Evolutionary conservation across 2,888 invertebrate genomes (phyloP).

Genomic region (Phyllotreta striolata): DNA sequence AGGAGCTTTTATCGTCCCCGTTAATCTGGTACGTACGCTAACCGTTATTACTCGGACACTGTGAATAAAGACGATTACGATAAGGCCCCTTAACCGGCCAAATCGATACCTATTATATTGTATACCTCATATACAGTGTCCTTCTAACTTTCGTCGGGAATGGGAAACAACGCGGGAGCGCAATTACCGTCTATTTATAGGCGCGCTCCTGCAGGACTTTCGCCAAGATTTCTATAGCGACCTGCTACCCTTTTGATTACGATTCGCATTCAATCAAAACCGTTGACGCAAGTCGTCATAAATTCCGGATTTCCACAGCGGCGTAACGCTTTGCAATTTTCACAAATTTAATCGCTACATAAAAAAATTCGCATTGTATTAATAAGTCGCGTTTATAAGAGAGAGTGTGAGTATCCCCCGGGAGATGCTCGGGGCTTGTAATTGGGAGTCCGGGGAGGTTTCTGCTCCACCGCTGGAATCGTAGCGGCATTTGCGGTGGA

Average conservation of each 20-base stretch:
- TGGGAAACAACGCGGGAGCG: constrained; percentile 5
- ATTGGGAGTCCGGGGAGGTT: background rate
- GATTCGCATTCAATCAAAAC: constrained; percentile 16
- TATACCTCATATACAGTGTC: background rate
- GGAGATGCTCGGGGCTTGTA: background rate
- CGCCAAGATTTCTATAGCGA: constrained; percentile 10
- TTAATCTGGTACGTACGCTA: constrained; percentile 39
- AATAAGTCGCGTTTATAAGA: no score
- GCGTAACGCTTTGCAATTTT: background rate
- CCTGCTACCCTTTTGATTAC: constrained; percentile 11
- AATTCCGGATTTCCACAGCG: constrained; percentile 2
- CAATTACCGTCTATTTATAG: constrained; percentile 8
- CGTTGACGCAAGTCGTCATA: constrained; percentile 17
- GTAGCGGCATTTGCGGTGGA: constrained; percentile 14
- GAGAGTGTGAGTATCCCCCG: background rate
- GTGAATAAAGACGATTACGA: constrained; percentile 10
- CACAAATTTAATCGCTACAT: no score
- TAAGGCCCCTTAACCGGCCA: background rate
- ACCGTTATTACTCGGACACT: constrained; percentile 28
- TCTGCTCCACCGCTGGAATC: constrained; percentile 16
- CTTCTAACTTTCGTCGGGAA: background rate
- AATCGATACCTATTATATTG: no score
- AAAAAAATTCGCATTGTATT: no score
- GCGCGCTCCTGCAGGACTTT: background rate
- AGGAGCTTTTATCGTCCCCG: constrained; percentile 37